Evolutionary conservation across 2,797 vertebrate genomes (phyloP), one percentile per base, ranked within the genome.

Genomic region (Pangasius larnaudii): DNA sequence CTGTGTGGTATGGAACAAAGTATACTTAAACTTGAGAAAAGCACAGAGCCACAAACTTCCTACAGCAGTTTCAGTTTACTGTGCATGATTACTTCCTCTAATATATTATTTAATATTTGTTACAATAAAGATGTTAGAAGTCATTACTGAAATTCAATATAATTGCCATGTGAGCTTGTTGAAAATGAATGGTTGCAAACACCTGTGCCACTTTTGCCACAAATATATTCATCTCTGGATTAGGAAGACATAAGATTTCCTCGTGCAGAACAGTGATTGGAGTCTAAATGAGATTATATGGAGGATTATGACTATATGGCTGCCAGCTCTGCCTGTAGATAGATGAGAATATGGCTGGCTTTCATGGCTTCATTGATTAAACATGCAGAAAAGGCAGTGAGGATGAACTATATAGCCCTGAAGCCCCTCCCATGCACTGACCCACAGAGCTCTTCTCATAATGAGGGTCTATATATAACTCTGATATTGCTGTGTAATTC

Each of bases 211-310:
- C 18, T 77, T 82, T 82, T 86, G 46, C 61, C 0, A 51, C 84
- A 89, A 91, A 87, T 71, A 83, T 77, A 90, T 84, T 85, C 80
- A 82, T 86, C 58, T 78, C n/a, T 86, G 86, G 84, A 89, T 89
- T 86, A 86, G 81, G 56, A 88, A 74, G 67, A 78, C 27, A 33
- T 53, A 33, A 75, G 84, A 89, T 89, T 90, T 86, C 61, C 85
- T 63, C 24, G 56, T 42, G 53, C 33, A 59, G 24, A 81, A 81
- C 19, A 9, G 24, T 22, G 36, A 81, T 39, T 67, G 61, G 59
- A 86, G 79, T 61, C 30, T 69, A 89, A 89, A 89, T 75, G 67
- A 89, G 78, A 88, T 89, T 89, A 89, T 83, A 78, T 78, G 27
- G 71, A 46, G 84, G 69, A 84, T 89, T 86, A 86, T 33, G 58